A percentile compares a stretch with the other conserved stretches of the same genome.
These are phyloP conservation scores for Lampropteryx suffumata DNA, from an alignment of 2,888 invertebrate species.

Conservation along the genomic window DNA sequence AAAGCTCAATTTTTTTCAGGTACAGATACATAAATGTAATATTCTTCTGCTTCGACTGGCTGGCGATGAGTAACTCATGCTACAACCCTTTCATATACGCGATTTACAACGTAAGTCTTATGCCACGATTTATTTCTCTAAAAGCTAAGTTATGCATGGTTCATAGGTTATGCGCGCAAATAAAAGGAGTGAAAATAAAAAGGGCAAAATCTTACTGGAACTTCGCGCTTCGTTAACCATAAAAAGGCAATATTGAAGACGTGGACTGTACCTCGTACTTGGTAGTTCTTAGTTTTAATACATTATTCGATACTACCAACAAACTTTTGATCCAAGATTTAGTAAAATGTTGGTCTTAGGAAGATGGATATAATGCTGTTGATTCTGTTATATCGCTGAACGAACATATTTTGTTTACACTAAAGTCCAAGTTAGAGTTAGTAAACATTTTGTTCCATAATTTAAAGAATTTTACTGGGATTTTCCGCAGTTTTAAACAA, in stretches of 20 bases:
- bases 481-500: no score
- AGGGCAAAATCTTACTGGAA: constrained; percentile 1
- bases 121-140: background rate
- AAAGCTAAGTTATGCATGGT: background rate
- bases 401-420: no score
- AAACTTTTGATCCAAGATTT: no score
- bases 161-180: background rate
- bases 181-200: background rate
- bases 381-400: no score
- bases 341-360: no score
- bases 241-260: constrained; percentile 5
- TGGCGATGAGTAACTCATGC: constrained; percentile 95
- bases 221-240: constrained; percentile 14
- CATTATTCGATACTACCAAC: background rate
- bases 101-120: constrained; percentile 89
- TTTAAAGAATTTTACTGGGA: no score
- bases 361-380: no score
- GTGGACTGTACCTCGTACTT: no score
- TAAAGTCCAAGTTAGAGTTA: no score
- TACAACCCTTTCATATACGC: constrained; percentile 96
- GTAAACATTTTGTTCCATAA: no score
- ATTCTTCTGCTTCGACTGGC: constrained; percentile 94
- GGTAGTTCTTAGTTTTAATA: background rate
- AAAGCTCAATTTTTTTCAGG: constrained; percentile 65
- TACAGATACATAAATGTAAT: constrained; percentile 92